Base-by-base conservation (phyloP, 2,888 invertebrate genomes). In the Amiota communis region DNA sequence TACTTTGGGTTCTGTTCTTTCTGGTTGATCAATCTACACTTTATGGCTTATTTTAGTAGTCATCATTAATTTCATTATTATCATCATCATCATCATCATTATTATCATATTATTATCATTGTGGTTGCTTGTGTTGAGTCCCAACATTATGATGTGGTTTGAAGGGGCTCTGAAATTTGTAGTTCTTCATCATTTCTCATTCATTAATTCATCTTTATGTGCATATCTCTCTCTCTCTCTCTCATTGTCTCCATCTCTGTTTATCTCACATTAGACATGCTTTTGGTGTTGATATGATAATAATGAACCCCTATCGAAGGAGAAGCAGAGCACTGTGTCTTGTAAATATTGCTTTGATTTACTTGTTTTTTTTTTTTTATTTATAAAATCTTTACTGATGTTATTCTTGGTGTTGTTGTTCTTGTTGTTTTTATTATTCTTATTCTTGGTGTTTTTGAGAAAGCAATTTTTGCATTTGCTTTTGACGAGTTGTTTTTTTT, bases 1-100 rank as follows among this genome's bases (percentile, higher is more conserved):
- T 83, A 83, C 83, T 85, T 85, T 77, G 77, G 71, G 79, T 78
- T 79, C 67, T 65, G 49, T 47, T 36, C 36, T 36, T 65, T 13
- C 9, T 48, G 11, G 8, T 36, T 63, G 10, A n/a, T n/a, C 46
- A 13, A 13, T 46, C 17, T 65, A 48, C 65, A 65, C 65, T 65
- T 65, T 65, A 65, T 12, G 65, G 49, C 65, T 65, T 65, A 64
- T 17, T 46, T 23, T 12, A 46, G 15, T 47, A 46, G 46, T n/a
- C 20, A 46, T 11, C 17, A 17, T 59, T 20, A 23, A 2, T 4
- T 9, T 59, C 23, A 12, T 63, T 63, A 46, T 15, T 63, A 36
- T 36, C 6, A 36, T 36, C 6, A 36, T 36, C 36, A 36, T 36
- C 36, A 36, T 36, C 36, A 36, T 36, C 36, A 6, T 36, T 6